Evolutionary conservation across 2,888 invertebrate genomes (phyloP), one percentile per base, ranked within the genome.

Genomic region (Meiosimyza decipiens): DNA sequence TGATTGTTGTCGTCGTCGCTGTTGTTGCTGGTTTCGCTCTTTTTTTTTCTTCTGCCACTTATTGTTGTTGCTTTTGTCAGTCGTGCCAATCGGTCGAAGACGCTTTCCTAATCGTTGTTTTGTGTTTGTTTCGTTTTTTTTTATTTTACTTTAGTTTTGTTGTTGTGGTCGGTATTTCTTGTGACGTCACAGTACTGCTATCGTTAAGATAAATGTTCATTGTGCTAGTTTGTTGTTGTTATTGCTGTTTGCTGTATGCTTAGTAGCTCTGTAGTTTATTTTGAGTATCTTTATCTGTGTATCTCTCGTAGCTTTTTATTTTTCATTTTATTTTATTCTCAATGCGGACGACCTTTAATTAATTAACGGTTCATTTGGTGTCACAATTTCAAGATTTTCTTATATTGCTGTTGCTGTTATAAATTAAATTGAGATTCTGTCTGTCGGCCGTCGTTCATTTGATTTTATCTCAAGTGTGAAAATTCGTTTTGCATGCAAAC

Each of bases 281-380:
- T 40, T 40, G 28, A 15, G 60, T 15, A 28, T 15, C 33, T 64
- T 28, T 50, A 16, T 51, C 50, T 22, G 12, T 65, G 6, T 51
- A n/a, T 62, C 64, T 64, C 16, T 52, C 52, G 15, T 33, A n/a
- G 16, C n/a, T 47, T 9, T 22, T 16, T 13, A 12, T 28, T 54
- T 13, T 18, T 18, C 11, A n/a, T 12, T 40, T 9, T 47, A 28
- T 28, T 33, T 33, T 12, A 33, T 4, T 47, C 28, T 47, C 49
- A 40, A n/a, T 28, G 33, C n/a, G 9, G 16, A 49, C 59, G 68
- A 68, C 68, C 68, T 68, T 50, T 68, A 51, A 50, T 57, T 47
- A 59, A 68, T 59, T 52, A 68, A 68, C 68, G 49, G 57, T 57
- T 68, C 47, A 68, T 47, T 49, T 68, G 55, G 12, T 57, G 57